Base-by-base conservation (phyloP, 2,888 invertebrate species). In the Hydriomena furcata region DNA sequence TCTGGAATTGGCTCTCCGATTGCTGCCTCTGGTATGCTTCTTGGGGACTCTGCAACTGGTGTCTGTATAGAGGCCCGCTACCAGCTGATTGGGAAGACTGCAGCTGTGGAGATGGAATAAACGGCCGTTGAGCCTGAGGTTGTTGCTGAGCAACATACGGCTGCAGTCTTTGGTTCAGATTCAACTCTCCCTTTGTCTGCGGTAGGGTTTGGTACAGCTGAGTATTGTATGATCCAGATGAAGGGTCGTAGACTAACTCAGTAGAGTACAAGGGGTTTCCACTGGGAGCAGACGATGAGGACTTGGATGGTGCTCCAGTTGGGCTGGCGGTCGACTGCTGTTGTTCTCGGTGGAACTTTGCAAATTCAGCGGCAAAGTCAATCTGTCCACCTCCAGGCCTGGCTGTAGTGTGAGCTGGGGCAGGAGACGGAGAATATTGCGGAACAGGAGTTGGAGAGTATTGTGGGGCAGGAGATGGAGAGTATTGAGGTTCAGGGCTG, bases 211-310 rank as follows among this genome's bases (percentile, higher is more conserved):
- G 96, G 87, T 93, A 95, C 30, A 95, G 85, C 63, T 95, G 94
- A 20, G 94, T 95, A 71, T 95, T 94, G 90, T 96, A 96, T 67
- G 94, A 93, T 37, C 95, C 95, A 62, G 94, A 93, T 23, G 92
- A 77, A 11, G 95, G 95, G 78, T 96, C 95, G 77, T 92, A 96
- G 0, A 95, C 92, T 21, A 96, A 84, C 71, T 95, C 95, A 12
- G 95, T 95, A 38, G 95, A 94, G 80, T 95, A 96, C 45, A 95
- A 91, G 49, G 95, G 94, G 61, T 93, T 92, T 42, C 91, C 89
- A 23, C 91, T 90, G 0, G 85, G 84, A 17, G 71, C 68, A 30
- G 91, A 79, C 17, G 82, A 73, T 10, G 82, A 69, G 0, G 80
- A 66, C 61, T 87, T 90, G 0, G 87, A 73, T 8, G 84, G 74